Conservation (phyloP, 2,113 vertebrate species). For the Gasterosteus nipponicus region DNA sequence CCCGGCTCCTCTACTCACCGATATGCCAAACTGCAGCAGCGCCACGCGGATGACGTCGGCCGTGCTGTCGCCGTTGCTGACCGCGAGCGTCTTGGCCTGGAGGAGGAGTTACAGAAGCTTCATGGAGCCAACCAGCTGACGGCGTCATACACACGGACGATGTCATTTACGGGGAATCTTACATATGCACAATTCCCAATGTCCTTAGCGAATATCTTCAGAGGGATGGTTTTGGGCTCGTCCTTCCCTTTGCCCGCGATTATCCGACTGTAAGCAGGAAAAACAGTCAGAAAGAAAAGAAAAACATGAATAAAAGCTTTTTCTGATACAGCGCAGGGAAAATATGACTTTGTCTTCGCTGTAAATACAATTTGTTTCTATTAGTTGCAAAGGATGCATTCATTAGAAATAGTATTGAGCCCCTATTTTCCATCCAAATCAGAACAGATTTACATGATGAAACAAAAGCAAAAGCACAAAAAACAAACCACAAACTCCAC, state of each 20-base stretch:
- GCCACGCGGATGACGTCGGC: constrained; percentile 89
- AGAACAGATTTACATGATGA: neutral
- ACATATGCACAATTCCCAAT: constrained; percentile 92
- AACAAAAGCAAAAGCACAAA: neutral
- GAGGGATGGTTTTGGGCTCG: constrained; percentile 90
- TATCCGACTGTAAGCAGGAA: constrained; percentile 84
- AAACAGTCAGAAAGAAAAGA: constrained; percentile 1
- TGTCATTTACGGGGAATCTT: constrained; percentile 71
- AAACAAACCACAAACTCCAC: neutral
- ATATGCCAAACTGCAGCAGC: constrained; percentile 90
- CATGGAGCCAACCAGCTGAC: constrained; percentile 13
- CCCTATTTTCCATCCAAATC: neutral
- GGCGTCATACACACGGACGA: neutral
- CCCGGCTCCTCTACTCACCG: constrained; percentile 79
- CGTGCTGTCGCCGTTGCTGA: constrained; percentile 89
- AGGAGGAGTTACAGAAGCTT: constrained; percentile 18
- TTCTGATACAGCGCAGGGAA: too few species aligned
- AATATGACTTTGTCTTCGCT: neutral
- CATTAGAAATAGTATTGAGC: neutral
- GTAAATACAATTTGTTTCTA: neutral
- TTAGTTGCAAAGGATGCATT: neutral
- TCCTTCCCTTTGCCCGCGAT: constrained; percentile 92
- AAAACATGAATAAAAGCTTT: neutral
- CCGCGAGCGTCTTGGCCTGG: constrained; percentile 91
- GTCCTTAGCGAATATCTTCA: constrained; percentile 94